Percentiles rank a stretch among this genome's conserved stretches.
These are phyloP conservation scores for Dendrocopos noguchii DNA, from an alignment of 2,113 vertebrate genomes.

Conservation along the genomic window DNA sequence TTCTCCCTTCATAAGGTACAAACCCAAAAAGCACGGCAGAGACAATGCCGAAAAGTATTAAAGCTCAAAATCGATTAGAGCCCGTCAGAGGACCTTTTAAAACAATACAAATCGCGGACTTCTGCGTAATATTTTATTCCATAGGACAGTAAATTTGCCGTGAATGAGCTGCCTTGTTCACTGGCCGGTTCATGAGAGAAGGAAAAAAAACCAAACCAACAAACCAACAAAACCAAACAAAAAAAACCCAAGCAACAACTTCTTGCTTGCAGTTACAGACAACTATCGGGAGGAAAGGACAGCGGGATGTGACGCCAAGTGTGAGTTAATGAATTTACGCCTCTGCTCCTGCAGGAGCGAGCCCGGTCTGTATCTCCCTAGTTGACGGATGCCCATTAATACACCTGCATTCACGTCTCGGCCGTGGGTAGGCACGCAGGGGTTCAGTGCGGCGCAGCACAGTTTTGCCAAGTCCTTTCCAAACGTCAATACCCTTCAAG, in stretches of 20 bases:
- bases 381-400: conserved; percentile 23
- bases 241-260: neutral
- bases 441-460: conserved; percentile 1
- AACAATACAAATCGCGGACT: neutral
- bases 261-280: conserved; percentile 2
- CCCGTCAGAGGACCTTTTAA: neutral
- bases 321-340: conserved; percentile 47
- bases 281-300: neutral
- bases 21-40: conserved; percentile 16
- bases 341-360: neutral
- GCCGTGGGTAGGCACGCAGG: conserved; percentile 23
- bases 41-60: neutral
- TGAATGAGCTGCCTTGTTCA: neutral
- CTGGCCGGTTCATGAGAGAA: neutral
- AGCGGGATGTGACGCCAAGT: conserved; percentile 15
- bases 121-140: conserved; percentile 18
- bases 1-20: conserved; percentile 36
- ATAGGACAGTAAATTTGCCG: neutral
- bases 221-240: neutral
- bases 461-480: conserved; percentile 57
- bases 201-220: neutral
- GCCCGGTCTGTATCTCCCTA: neutral
- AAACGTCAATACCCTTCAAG: conserved; percentile 57
- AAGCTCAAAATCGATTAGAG: conserved; percentile 19
- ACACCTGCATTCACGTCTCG: conserved; percentile 69